Conservation (phyloP, 1,140 invertebrate species). For the Rhagoletis zephyria region DNA sequence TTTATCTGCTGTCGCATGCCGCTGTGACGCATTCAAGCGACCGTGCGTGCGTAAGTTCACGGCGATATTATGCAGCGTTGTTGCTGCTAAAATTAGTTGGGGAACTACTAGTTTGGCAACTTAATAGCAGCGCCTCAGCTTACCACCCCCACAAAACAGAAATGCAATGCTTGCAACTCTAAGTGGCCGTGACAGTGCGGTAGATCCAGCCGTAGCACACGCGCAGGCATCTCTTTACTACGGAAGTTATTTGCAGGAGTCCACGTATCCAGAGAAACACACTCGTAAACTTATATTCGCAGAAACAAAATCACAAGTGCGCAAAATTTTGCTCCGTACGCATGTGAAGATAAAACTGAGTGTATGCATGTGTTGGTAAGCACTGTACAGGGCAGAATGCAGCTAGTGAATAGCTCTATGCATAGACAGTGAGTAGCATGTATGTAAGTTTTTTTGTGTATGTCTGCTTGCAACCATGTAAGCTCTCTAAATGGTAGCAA, state of each 20-base stretch:
- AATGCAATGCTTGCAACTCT: slow-evolving; percentile 27
- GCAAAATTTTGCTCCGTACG: background rate
- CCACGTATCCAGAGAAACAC: background rate
- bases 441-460: background rate
- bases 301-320: background rate
- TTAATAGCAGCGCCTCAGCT: background rate
- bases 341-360: no score
- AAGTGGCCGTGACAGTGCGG: slow-evolving; percentile 17
- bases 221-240: background rate
- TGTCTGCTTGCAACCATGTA: background rate
- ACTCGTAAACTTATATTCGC: background rate
- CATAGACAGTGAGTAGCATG: background rate
- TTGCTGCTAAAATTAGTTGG: background rate
- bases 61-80: background rate
- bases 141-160: background rate
- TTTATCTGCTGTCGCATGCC: background rate
- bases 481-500: slow-evolving; percentile 24
- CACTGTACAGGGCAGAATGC: no score
- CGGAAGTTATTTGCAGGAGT: background rate
- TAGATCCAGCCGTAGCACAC: background rate
- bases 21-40: background rate
- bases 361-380: no score
- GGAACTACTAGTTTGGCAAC: background rate
- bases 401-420: background rate
- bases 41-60: slow-evolving; percentile 8